These are phyloP conservation scores for Ceyx margarethae DNA, from an alignment of 2,113 vertebrate species.

Conservation along the genomic window DNA sequence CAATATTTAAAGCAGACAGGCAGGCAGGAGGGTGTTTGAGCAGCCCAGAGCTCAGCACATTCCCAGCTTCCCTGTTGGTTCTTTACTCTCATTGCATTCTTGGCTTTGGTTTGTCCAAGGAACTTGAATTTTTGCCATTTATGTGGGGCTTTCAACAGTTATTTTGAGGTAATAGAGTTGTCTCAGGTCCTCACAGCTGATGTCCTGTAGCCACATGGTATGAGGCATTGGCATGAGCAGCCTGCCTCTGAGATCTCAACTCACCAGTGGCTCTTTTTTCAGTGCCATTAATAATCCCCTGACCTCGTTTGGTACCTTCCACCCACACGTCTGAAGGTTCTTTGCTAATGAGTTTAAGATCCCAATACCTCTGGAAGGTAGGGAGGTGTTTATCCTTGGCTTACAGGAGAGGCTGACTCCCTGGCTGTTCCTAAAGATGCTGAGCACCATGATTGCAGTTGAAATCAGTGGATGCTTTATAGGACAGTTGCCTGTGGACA, in stretches of 20 bases:
- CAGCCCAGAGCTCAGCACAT: not conserved
- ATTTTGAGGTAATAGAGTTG: not conserved
- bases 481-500: conserved; percentile 48
- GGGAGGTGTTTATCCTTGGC: not conserved
- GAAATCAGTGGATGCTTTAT: not conserved
- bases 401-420: not conserved
- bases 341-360: not conserved
- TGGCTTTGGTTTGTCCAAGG: not conserved
- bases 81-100: not conserved
- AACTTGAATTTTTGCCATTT: not conserved
- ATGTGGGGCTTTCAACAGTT: not conserved
- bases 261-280: not conserved
- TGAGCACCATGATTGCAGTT: not conserved
- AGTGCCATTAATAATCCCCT: not conserved
- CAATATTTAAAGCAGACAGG: not conserved
- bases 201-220: not conserved
- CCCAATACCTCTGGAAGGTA: not conserved
- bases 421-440: conserved; percentile 17
- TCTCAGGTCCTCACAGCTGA: not conserved
- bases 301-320: conserved; percentile 37
- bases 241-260: not conserved
- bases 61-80: not conserved
- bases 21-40: not conserved
- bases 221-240: not conserved
- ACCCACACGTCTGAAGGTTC: conserved; percentile 22